These are phyloP conservation scores for Chaetoderma sp. DNA, from an alignment of 2,888 invertebrate species.

Conservation along the genomic window DNA sequence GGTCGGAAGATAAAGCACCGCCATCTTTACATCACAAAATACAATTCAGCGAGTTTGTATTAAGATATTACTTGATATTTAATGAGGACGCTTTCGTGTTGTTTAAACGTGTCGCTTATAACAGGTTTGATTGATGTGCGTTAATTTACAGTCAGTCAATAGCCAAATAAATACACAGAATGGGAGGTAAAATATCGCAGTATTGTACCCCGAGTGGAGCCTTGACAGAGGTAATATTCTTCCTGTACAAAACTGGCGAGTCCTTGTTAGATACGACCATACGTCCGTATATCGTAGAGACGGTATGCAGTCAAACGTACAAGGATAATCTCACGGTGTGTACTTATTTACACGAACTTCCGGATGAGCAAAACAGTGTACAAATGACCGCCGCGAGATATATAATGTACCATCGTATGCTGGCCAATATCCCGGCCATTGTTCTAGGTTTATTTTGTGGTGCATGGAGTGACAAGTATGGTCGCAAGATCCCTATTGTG, in stretches of 20 bases:
- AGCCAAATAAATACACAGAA: no score
- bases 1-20: no score
- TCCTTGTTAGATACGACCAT: constrained; percentile 67
- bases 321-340: constrained; percentile 39
- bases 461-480: constrained; percentile 66
- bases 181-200: no score
- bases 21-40: no score
- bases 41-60: no score
- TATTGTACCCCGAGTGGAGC: constrained; percentile 7
- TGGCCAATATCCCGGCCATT: constrained; percentile 67
- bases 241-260: constrained; percentile 67
- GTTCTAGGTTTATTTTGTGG: constrained; percentile 67
- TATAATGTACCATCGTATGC: constrained; percentile 61
- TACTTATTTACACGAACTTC: constrained; percentile 37
- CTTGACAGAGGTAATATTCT: constrained; percentile 58
- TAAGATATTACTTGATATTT: no score
- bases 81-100: no score
- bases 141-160: no score
- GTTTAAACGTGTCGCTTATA: no score
- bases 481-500: constrained; percentile 64
- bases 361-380: constrained; percentile 48
- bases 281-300: constrained; percentile 62
- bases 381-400: constrained; percentile 58
- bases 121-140: no score
- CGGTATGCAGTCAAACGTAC: constrained; percentile 52